Conservation (phyloP, 2,113 vertebrate species). For the Podarcis cretensis region DNA sequence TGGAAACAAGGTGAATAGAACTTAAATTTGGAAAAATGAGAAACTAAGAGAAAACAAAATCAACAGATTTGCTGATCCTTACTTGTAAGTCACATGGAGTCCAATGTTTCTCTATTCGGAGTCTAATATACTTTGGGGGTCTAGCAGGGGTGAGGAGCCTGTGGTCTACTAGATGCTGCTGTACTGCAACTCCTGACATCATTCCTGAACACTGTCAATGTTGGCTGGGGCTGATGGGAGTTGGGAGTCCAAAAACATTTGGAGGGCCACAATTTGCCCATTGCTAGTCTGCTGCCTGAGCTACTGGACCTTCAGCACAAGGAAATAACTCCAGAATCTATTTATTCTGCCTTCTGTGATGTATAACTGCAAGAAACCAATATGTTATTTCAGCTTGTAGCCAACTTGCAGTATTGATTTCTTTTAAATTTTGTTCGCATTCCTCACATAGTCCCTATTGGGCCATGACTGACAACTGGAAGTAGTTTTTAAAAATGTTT, state of each 20-base stretch:
- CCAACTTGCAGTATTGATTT: background rate
- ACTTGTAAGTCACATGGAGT: background rate
- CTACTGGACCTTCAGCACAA: background rate
- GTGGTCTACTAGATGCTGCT: too few species aligned
- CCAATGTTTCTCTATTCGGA: background rate
- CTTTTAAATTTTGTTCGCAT: background rate
- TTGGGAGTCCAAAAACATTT: too few species aligned
- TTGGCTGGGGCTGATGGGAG: too few species aligned
- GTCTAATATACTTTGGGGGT: background rate
- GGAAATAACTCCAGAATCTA: background rate
- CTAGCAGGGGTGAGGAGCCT: too few species aligned
- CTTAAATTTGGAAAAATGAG: too few species aligned
- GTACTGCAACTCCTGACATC: too few species aligned
- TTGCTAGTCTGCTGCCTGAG: background rate
- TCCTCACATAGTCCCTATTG: conserved; percentile 16
- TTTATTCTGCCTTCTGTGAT: background rate
- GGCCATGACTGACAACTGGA: conserved; percentile 17
- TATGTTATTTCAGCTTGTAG: background rate
- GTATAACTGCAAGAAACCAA: background rate
- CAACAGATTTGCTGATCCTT: too few species aligned
- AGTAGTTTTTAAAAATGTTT: conserved; percentile 4
- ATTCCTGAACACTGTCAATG: too few species aligned
- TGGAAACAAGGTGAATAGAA: too few species aligned
- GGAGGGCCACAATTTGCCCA: too few species aligned
- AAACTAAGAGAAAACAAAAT: too few species aligned